phyloP scores from a whole-genome alignment of 2,888 invertebrate genomes.

The Macrosiphum euphorbiae region DNA sequence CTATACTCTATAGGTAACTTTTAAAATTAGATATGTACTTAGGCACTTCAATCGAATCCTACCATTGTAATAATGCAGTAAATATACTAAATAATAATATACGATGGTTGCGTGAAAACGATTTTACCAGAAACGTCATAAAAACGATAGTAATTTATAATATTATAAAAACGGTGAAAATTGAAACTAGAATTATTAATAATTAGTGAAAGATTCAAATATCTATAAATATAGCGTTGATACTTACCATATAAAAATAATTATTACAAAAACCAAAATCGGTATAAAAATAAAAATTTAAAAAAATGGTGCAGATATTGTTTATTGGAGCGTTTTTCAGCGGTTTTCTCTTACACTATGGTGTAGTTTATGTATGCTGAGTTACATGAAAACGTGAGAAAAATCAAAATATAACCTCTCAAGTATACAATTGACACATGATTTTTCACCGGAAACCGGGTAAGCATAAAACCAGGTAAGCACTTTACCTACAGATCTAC shows the following conservation, averaged over 20 bases:
- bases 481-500: neutral
- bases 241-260: neutral
- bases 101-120: neutral
- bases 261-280: neutral
- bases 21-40: neutral
- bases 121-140: neutral
- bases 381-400: neutral
- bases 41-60: neutral
- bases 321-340: neutral
- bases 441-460: neutral
- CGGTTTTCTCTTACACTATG: neutral
- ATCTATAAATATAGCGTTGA: neutral
- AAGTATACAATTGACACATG: neutral
- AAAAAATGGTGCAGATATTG: neutral
- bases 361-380: neutral
- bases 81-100: neutral
- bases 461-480: neutral
- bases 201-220: neutral
- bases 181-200: neutral
- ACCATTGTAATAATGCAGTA: neutral
- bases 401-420: neutral
- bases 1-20: neutral
- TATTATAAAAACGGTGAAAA: neutral
- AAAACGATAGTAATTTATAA: neutral
- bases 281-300: neutral